Percentiles rank a stretch among this genome's conserved stretches.
These are phyloP conservation scores for Rattus rattus DNA, from an alignment of 2,113 vertebrate genomes.

Conservation along the genomic window DNA sequence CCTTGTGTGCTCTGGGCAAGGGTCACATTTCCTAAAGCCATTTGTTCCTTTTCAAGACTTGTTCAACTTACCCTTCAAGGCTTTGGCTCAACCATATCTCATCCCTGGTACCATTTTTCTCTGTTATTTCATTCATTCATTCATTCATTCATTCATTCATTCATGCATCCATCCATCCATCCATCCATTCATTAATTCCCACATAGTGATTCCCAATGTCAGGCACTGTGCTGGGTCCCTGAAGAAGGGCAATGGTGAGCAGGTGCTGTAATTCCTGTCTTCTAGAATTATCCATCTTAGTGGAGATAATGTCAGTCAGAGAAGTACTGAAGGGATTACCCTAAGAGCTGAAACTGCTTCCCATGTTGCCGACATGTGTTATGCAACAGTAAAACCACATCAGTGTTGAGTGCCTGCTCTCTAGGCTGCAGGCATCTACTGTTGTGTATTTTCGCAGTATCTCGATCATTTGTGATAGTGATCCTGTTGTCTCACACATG, in stretches of 20 bases:
- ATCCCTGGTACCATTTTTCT: background rate
- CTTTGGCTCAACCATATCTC: background rate
- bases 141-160: background rate
- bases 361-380: background rate
- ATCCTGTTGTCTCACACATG: background rate
- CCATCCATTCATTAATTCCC: background rate
- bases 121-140: conserved; percentile 1
- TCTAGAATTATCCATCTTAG: background rate
- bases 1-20: background rate
- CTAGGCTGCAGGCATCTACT: background rate
- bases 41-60: background rate
- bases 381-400: background rate
- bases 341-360: background rate
- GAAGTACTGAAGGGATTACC: background rate
- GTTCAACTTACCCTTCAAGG: background rate
- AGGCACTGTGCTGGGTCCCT: background rate
- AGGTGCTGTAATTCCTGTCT: background rate
- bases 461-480: background rate
- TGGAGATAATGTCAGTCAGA: background rate
- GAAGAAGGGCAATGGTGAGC: background rate
- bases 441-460: too few relatives aligned
- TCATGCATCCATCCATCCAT: background rate
- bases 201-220: background rate
- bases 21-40: background rate
- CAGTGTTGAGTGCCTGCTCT: too few relatives aligned